Percentiles rank a stretch among this genome's conserved stretches.
Conservation (phyloP, 2,113 vertebrate genomes). For the Lycaon pictus region DNA sequence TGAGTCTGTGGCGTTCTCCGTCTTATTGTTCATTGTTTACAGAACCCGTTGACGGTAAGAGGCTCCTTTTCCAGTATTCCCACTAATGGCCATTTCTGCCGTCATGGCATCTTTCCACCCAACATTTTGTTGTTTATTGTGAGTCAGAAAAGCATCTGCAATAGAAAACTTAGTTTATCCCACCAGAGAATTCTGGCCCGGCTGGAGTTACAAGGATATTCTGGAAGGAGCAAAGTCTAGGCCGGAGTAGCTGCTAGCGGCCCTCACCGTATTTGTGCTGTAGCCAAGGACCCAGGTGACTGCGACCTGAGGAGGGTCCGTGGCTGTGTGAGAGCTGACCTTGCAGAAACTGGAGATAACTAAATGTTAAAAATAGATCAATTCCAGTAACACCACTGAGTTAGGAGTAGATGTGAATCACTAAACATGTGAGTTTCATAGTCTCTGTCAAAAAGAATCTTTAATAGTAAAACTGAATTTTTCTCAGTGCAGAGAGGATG, state of each 20-base stretch:
- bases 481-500: not conserved
- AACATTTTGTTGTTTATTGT: constrained; percentile 35
- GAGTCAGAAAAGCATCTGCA: constrained; percentile 57
- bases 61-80: constrained; percentile 56
- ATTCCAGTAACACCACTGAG: not conserved
- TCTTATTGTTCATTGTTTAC: constrained; percentile 56
- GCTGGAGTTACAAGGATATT: not conserved
- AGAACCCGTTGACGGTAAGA: not conserved
- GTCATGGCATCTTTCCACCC: constrained; percentile 41
- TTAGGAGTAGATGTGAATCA: not conserved
- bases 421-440: not conserved
- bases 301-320: not conserved
- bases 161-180: constrained; percentile 35
- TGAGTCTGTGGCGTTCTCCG: not conserved
- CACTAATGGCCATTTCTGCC: constrained; percentile 60
- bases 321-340: not conserved
- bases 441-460: not conserved
- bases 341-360: not conserved
- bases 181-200: not conserved
- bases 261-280: not conserved
- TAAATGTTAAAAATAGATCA: constrained; percentile 28
- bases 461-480: constrained; percentile 29
- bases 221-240: constrained; percentile 30
- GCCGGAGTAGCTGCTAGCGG: not conserved
- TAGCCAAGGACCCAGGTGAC: not conserved